phyloP scores from a whole-genome alignment of 2,113 vertebrate genomes.

The Gambusia holbrooki region DNA sequence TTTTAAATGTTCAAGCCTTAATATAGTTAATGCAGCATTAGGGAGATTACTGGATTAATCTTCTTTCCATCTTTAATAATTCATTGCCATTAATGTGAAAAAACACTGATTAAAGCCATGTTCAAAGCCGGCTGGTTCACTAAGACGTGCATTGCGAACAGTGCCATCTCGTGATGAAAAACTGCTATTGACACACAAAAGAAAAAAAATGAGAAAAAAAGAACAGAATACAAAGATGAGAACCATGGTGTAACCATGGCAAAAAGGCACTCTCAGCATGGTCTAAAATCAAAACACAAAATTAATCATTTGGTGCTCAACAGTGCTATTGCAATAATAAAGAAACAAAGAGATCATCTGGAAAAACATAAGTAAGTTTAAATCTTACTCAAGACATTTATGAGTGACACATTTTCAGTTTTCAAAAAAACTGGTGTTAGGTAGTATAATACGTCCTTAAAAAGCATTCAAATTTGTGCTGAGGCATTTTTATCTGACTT shows the following conservation, averaged over 20 bases:
- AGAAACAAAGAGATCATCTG: not conserved
- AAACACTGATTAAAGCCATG: not conserved
- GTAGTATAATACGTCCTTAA: not conserved
- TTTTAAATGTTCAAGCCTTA: not conserved
- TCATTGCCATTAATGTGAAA: not conserved
- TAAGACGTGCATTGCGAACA: conserved; percentile 30
- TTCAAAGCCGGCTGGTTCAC: not conserved
- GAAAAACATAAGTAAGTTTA: not conserved
- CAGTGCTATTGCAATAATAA: not conserved
- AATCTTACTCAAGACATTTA: not conserved
- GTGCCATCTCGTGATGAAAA: conserved; percentile 60
- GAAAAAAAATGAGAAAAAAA: not conserved
- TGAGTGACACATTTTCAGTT: not conserved
- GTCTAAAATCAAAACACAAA: not conserved
- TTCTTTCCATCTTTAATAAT: not conserved
- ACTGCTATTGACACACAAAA: conserved; percentile 1
- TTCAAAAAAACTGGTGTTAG: not conserved
- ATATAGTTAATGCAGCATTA: conserved; percentile 4
- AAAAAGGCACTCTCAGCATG: not conserved
- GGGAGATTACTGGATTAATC: conserved; percentile 3
- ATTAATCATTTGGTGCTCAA: too few species aligned
- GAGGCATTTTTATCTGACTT: not conserved
- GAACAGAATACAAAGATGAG: not conserved
- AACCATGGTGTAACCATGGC: not conserved
- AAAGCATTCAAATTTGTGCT: not conserved